These are phyloP conservation scores for Leiothrix lutea DNA, from an alignment of 2,113 vertebrate genomes.

Conservation along the genomic window DNA sequence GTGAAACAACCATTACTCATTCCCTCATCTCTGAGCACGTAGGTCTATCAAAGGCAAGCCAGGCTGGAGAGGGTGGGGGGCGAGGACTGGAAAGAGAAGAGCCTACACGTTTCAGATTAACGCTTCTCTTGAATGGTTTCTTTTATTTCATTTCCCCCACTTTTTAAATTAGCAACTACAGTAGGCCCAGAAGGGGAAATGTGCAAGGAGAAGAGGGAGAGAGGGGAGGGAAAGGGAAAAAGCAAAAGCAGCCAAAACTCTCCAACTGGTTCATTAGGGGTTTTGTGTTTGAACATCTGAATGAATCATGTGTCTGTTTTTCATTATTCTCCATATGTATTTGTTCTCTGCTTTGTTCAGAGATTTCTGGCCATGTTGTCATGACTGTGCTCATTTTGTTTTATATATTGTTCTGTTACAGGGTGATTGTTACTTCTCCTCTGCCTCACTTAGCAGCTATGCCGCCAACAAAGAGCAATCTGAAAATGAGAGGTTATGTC, in stretches of 20 bases:
- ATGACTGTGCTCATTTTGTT: constrained; percentile 47
- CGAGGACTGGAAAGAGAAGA: neutral
- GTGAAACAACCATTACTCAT: constrained; percentile 69
- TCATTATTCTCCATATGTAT: constrained; percentile 58
- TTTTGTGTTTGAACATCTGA: constrained; percentile 49
- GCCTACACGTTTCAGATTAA: constrained; percentile 17
- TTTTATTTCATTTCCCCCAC: constrained; percentile 27
- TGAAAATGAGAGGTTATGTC: constrained; percentile 40
- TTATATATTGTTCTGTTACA: constrained; percentile 41
- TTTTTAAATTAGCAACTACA: constrained; percentile 54
- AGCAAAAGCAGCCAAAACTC: constrained; percentile 34
- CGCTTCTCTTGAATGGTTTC: constrained; percentile 12
- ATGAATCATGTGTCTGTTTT: constrained; percentile 61
- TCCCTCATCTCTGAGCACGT: constrained; percentile 45
- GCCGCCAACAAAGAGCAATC: constrained; percentile 54
- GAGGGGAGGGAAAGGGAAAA: neutral
- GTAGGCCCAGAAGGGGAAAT: constrained; percentile 38
- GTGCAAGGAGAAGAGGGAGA: neutral
- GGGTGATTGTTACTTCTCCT: constrained; percentile 3
- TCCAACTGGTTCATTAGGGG: neutral
- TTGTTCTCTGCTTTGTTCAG: constrained; percentile 44
- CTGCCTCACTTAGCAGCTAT: neutral
- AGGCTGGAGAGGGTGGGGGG: neutral
- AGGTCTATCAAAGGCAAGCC: constrained; percentile 31
- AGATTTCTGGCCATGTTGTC: constrained; percentile 55